Conservation (phyloP, 2,797 vertebrate species). For the Crocodylus rhombifer region DNA sequence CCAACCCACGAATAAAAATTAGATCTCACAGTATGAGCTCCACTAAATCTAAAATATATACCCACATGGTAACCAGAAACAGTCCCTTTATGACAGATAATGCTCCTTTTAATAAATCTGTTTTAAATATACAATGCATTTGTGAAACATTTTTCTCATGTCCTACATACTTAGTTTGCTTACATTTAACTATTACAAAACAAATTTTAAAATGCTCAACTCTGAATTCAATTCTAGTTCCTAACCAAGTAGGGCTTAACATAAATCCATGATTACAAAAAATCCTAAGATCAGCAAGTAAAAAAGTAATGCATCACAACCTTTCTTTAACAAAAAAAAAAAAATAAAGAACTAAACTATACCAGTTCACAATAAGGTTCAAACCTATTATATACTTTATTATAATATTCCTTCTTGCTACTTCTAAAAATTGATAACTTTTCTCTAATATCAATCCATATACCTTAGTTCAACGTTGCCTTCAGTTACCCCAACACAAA, state of each 20-base stretch:
- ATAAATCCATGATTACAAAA: background rate
- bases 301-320: no score
- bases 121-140: background rate
- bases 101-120: background rate
- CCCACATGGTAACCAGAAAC: background rate
- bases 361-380: no score
- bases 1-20: background rate
- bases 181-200: constrained; percentile 28
- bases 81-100: background rate
- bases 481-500: background rate
- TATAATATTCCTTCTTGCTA: constrained; percentile 6
- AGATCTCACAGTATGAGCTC: background rate
- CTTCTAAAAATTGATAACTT: background rate
- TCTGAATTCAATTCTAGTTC: constrained; percentile 38
- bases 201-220: constrained; percentile 4
- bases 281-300: no score
- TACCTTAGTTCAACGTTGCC: background rate
- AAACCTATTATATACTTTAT: background rate
- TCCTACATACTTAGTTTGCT: background rate
- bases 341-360: no score
- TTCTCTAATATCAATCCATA: constrained; percentile 1
- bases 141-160: constrained; percentile 18
- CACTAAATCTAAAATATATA: background rate
- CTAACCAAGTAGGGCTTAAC: constrained; percentile 20
- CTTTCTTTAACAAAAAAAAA: no score